Evolutionary conservation across 2,797 vertebrate species (phyloP), one percentile per base, ranked within the genome.

Genomic region (Phoeniculus purpureus): DNA sequence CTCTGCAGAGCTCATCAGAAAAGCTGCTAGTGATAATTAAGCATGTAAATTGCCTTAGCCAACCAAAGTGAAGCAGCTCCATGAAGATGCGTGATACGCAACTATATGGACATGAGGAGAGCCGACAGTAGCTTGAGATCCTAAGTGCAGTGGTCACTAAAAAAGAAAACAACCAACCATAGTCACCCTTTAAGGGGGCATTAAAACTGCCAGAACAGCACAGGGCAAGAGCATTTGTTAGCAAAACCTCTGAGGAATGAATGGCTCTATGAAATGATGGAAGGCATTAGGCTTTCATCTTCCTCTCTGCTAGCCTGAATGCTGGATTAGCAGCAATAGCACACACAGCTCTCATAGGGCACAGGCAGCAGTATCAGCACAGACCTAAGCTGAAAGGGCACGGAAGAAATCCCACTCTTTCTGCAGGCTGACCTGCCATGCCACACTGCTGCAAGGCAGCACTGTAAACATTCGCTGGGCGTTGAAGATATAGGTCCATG

Each of bases 11-110:
- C 60, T 88, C 62, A 90, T 75, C 40, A 45, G 85, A 81, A 93
- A 95, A 92, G 64, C 22, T 86, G 10, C 25, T n/a, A 81, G 21
- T 64, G 52, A 18, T 86, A 94, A 96, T 54, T 70, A 67, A 19
- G 62, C 45, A 59, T 32, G 34, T 82, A 94, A 95, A 95, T 83
- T 1, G 0, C 45, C 37, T 66, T 40, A 75, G 61, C 37, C 43
- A 87, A 62, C 43, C 37, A 86, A 74, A 64, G 74, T 56, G 32
- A 94, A 94, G 74, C 37, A 67, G 16, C 29, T 62, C 25, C 59
- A 56, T 94, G 40, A 91, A 91, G 21, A 27, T 18, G 52, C 50
- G 94, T 22, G 26, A 86, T 83, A 26, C 1, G 4, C 43, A 77
- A 86, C 31, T 81, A 52, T 0, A 78, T 88, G 56, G 78, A 81